Percentiles rank a stretch among this genome's conserved stretches.
These are phyloP conservation scores for Amphiduros pacificus DNA, from an alignment of 2,888 invertebrate genomes.

Conservation along the genomic window DNA sequence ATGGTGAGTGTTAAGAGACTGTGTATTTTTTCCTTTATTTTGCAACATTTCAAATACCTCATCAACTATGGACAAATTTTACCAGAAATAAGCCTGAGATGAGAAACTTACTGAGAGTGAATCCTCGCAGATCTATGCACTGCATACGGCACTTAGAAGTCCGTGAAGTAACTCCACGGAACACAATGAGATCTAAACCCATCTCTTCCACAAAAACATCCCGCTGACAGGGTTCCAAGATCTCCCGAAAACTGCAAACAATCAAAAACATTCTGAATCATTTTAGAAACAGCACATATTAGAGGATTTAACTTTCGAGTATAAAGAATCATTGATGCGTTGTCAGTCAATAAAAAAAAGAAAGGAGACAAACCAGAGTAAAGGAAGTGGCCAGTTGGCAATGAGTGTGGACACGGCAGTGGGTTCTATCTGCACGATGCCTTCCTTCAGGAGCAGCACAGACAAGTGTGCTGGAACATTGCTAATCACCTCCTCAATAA, in stretches of 20 bases:
- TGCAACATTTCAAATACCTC: too few relatives aligned
- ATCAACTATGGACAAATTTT: too few relatives aligned
- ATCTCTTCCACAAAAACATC: conserved; percentile 41
- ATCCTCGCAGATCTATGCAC: conserved; percentile 39
- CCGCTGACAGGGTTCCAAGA: conserved; percentile 27
- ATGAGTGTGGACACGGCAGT: conserved; percentile 37
- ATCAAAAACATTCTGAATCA: too few relatives aligned
- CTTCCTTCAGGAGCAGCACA: conserved; percentile 17
- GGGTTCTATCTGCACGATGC: conserved; percentile 33
- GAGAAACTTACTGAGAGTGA: conserved; percentile 22
- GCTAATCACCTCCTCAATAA: conserved; percentile 23
- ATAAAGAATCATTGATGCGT: not conserved
- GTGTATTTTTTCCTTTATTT: too few relatives aligned
- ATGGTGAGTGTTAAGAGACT: too few relatives aligned
- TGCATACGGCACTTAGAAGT: conserved; percentile 38
- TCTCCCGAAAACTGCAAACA: conserved; percentile 39
- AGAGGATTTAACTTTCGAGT: too few relatives aligned
- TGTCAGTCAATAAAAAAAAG: not conserved
- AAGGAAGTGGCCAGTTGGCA: conserved; percentile 41
- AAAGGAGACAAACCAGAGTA: conserved; percentile 34
- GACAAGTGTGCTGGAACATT: conserved; percentile 14
- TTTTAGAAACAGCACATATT: too few relatives aligned
- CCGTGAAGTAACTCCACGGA: conserved; percentile 37
- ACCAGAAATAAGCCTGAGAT: too few relatives aligned
- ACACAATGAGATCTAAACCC: conserved; percentile 37